phyloP scores from a whole-genome alignment of 2,113 vertebrate genomes.

The Cochlearius cochlearius region DNA sequence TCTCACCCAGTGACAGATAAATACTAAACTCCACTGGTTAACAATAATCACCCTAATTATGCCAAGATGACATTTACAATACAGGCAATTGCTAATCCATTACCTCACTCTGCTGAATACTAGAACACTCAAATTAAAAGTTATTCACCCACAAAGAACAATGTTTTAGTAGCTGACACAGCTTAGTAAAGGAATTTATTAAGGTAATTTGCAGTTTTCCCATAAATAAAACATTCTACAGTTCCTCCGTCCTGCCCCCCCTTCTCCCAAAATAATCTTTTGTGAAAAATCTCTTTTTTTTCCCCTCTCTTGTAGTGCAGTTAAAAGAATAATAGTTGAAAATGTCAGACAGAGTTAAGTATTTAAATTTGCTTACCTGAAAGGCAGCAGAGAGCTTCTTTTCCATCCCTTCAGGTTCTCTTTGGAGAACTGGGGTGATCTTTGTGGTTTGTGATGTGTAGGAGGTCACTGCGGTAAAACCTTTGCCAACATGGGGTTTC shows the following conservation, averaged over 20 bases:
- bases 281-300: neutral
- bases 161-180: conserved; percentile 68
- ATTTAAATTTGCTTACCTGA: conserved; percentile 13
- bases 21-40: conserved; percentile 69
- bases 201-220: conserved; percentile 63
- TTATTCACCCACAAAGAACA: conserved; percentile 74
- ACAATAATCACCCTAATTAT: conserved; percentile 74
- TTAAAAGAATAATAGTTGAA: conserved; percentile 20
- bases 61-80: conserved; percentile 70
- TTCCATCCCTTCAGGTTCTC: neutral
- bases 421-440: neutral
- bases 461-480: neutral
- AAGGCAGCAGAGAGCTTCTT: neutral
- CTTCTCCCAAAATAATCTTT: neutral
- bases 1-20: conserved; percentile 69
- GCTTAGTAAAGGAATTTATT: conserved; percentile 68
- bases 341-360: neutral
- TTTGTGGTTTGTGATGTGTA: neutral
- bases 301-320: neutral
- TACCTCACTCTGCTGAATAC: conserved; percentile 68
- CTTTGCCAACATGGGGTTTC: neutral
- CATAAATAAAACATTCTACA: conserved; percentile 64
- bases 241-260: neutral
- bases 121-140: conserved; percentile 69
- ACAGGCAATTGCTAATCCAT: conserved; percentile 72